Evolutionary conservation across 2,113 vertebrate genomes (phyloP).

Genomic region (Speoplatyrhinus poulsoni): DNA sequence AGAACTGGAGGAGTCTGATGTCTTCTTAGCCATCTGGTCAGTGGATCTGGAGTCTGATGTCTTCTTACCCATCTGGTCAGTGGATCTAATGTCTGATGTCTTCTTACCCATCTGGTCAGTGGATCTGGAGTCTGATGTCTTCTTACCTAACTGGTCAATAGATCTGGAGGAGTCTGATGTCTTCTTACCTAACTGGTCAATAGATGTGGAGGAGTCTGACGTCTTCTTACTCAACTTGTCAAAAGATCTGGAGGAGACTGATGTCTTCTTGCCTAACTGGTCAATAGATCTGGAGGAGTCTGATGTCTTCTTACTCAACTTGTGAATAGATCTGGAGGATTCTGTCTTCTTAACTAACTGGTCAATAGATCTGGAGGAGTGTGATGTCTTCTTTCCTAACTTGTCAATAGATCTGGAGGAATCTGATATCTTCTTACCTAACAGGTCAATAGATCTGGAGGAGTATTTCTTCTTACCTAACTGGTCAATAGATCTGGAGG

Average conservation of each 20-base stretch:
- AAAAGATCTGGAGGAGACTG: slow-evolving; percentile 18
- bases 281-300: slow-evolving; percentile 22
- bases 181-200: slow-evolving; percentile 23
- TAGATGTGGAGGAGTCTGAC: slow-evolving; percentile 13
- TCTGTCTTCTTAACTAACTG: not conserved
- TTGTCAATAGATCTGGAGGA: too few species aligned
- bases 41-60: slow-evolving; percentile 19
- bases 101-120: slow-evolving; percentile 44
- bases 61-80: slow-evolving; percentile 23
- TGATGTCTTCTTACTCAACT: slow-evolving; percentile 20
- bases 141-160: slow-evolving; percentile 21
- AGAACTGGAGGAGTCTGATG: slow-evolving; percentile 12
- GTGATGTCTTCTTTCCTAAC: too few species aligned
- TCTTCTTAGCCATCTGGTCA: slow-evolving; percentile 48
- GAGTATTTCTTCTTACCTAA: too few species aligned
- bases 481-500: too few species aligned
- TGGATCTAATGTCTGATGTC: slow-evolving; percentile 17
- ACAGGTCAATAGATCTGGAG: too few species aligned
- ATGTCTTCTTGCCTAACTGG: slow-evolving; percentile 20
- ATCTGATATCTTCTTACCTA: too few species aligned
- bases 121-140: slow-evolving; percentile 20
- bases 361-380: too few species aligned
- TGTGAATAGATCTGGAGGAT: slow-evolving; percentile 21
- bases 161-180: slow-evolving; percentile 24
- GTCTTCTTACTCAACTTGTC: slow-evolving; percentile 23